phyloP scores from a whole-genome alignment of 2,113 vertebrate species.

The Lepidothrix coronata region DNA sequence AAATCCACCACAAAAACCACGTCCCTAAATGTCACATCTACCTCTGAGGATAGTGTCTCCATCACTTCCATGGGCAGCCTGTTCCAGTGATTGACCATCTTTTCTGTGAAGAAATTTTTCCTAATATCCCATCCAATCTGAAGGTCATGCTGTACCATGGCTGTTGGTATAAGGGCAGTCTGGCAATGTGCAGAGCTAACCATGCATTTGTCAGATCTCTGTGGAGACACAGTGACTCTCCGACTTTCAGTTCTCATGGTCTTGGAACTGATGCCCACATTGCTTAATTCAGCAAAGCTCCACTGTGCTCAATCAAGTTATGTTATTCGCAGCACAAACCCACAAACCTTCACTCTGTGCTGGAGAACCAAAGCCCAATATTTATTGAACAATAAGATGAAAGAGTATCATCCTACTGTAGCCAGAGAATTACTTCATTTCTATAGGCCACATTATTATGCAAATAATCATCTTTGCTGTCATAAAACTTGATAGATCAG shows the following conservation, averaged over 20 bases:
- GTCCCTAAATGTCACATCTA: not conserved
- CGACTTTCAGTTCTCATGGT: not conserved
- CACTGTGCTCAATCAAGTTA: not conserved
- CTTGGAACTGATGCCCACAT: not conserved
- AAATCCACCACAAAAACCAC: not conserved
- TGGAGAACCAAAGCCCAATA: not conserved
- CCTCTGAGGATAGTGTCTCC: not conserved
- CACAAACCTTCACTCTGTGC: not conserved
- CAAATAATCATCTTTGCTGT: constrained; percentile 31
- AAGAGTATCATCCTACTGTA: not conserved
- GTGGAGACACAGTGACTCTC: not conserved
- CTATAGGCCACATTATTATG: constrained; percentile 28
- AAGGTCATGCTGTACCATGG: not conserved
- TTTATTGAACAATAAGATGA: not conserved
- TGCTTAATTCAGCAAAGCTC: not conserved
- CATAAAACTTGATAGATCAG: constrained; percentile 25
- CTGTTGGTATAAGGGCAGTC: not conserved
- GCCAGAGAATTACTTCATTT: not conserved
- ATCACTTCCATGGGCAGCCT: not conserved
- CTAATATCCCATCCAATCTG: not conserved
- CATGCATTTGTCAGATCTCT: not conserved
- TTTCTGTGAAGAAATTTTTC: not conserved
- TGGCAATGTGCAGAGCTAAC: not conserved
- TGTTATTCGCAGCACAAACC: not conserved
- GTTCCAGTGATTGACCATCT: not conserved